Conservation (phyloP, 2,888 invertebrate species). For the Notodonta ziczac region DNA sequence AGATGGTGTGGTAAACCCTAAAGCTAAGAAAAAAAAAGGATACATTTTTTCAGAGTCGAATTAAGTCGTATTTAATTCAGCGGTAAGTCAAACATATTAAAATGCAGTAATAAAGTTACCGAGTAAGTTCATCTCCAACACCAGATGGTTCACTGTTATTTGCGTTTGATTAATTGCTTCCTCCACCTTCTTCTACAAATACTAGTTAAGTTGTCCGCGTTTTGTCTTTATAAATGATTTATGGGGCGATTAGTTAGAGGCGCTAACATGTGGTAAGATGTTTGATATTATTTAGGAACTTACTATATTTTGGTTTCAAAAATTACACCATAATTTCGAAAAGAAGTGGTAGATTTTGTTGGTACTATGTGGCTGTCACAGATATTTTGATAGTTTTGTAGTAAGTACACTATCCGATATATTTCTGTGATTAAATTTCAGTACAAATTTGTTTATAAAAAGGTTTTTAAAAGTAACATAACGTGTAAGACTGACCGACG, state of each 20-base stretch:
- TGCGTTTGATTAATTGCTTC: conserved; percentile 34
- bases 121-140: not conserved
- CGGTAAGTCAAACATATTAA: not conserved
- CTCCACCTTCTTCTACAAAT: conserved; percentile 20
- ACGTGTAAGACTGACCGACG: no score
- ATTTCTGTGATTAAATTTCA: no score
- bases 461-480: no score
- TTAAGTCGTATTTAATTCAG: not conserved
- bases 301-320: no score
- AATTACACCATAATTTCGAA: no score
- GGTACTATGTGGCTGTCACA: no score
- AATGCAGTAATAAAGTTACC: not conserved
- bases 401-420: no score
- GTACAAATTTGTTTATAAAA: no score
- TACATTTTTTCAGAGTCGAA: not conserved
- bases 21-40: no score
- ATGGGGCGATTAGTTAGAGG: not conserved
- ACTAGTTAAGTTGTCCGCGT: conserved; percentile 3
- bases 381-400: no score
- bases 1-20: no score
- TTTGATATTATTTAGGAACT: not conserved
- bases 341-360: no score
- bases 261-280: not conserved
- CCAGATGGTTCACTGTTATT: conserved; percentile 41
- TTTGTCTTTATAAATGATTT: not conserved